phyloP scores from a whole-genome alignment of 37 sponge, comb jelly and placozoan genomes.

The Lycopodina hypogea region DNA sequence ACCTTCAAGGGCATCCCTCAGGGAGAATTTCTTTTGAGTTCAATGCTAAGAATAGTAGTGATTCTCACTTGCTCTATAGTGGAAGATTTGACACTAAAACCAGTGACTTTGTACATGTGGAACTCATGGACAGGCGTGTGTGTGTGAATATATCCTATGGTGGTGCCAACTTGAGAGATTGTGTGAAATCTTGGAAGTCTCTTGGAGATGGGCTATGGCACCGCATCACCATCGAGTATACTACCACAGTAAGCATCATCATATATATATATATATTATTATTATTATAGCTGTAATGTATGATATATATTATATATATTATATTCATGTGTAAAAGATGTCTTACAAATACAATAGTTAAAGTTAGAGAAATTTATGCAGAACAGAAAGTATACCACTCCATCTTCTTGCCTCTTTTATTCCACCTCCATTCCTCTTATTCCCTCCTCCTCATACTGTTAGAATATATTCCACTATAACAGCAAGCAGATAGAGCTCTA shows the following conservation, averaged over 20 bases:
- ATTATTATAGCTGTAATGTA: neutral
- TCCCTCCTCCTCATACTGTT: too few species aligned
- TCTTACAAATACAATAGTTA: too few species aligned
- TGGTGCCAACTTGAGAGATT: neutral
- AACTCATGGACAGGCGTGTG: constrained; percentile 8
- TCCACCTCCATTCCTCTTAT: too few species aligned
- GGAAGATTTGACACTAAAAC: constrained; percentile 45
- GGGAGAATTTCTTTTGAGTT: constrained; percentile 52
- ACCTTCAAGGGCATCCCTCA: neutral
- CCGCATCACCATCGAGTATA: constrained; percentile 34
- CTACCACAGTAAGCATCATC: constrained; percentile 38
- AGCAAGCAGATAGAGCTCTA: too few species aligned
- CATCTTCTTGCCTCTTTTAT: too few species aligned
- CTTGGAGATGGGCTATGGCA: constrained; percentile 57
- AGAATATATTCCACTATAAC: too few species aligned
- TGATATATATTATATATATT: too few species aligned
- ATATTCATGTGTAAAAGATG: too few species aligned
- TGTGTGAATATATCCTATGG: constrained; percentile 39
- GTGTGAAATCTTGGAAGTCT: constrained; percentile 1
- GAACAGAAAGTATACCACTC: too few species aligned
- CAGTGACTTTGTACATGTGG: constrained; percentile 41
- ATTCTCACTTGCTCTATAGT: constrained; percentile 45
- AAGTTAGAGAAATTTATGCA: too few species aligned
- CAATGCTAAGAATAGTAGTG: constrained; percentile 6
- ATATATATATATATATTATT: neutral